A percentile compares a stretch with the other conserved stretches of the same genome.
Conservation (phyloP, 23 tunicate species). For the Clavelina lepadiformis region DNA sequence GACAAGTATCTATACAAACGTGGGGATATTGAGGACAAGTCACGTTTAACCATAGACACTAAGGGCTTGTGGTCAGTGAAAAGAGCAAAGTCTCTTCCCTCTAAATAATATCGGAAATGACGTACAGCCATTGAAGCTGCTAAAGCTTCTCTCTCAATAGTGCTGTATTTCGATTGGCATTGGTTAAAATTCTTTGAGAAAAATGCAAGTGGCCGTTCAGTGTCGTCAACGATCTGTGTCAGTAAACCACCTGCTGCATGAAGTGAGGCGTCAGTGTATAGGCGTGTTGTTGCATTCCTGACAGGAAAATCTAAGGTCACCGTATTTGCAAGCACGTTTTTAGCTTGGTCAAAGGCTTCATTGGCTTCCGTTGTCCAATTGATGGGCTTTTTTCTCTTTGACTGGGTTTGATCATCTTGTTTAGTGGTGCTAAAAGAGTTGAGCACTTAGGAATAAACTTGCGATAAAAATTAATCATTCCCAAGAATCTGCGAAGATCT, state of each 20-base stretch:
- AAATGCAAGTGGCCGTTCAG: conserved; percentile 5
- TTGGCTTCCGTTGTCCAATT: not conserved
- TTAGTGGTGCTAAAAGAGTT: not conserved
- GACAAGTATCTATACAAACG: too few species aligned
- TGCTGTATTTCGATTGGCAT: not conserved
- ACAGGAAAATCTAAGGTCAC: not conserved
- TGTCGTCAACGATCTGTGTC: not conserved
- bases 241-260: too few species aligned
- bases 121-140: not conserved
- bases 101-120: conserved; percentile 7
- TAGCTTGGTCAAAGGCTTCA: not conserved
- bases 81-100: not conserved
- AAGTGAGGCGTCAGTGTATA: too few species aligned
- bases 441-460: not conserved
- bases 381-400: not conserved
- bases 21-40: too few species aligned
- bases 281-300: not conserved
- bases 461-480: conserved; percentile 4
- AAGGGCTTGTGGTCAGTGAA: conserved; percentile 29
- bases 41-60: too few species aligned
- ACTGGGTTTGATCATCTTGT: not conserved
- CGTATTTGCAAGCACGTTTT: too few species aligned
- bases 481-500: conserved; percentile 4
- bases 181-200: conserved; percentile 6
- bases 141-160: conserved; percentile 15